phyloP scores from a whole-genome alignment of 2,113 vertebrate genomes.

The Trogon melanurus region DNA sequence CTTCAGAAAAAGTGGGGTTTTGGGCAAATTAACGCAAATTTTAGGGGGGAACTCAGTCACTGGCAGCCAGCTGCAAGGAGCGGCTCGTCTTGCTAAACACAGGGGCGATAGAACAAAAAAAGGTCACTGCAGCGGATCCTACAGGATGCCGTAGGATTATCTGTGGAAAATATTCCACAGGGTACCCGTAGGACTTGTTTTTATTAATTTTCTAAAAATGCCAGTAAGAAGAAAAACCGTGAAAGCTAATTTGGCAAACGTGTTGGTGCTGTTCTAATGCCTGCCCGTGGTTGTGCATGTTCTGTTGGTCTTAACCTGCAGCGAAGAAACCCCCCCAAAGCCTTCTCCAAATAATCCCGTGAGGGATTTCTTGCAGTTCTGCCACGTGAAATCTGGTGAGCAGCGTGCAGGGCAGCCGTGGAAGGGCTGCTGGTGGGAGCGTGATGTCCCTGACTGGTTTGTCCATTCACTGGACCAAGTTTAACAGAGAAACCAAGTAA shows the following conservation, averaged over 20 bases:
- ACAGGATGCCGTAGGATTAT: no score
- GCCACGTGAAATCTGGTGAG: neutral
- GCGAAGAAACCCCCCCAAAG: neutral
- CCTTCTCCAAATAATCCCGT: neutral
- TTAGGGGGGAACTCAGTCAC: no score
- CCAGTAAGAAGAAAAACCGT: neutral
- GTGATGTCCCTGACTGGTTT: accelerated
- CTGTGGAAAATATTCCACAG: no score
- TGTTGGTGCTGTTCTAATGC: neutral
- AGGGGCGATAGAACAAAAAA: no score
- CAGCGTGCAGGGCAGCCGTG: accelerated
- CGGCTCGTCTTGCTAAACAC: neutral
- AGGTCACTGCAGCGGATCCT: no score
- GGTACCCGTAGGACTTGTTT: neutral
- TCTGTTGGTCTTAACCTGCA: neutral
- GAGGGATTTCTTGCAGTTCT: neutral
- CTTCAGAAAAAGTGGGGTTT: neutral
- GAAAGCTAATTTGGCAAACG: neutral
- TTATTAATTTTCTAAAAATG: no score
- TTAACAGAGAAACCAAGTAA: accelerated
- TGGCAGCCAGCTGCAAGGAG: neutral
- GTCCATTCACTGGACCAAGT: neutral
- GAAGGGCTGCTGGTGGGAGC: neutral
- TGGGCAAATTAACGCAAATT: no score
- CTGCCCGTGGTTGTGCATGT: neutral